Conservation (phyloP, 2,888 invertebrate species). For the Cephalotes varians region DNA sequence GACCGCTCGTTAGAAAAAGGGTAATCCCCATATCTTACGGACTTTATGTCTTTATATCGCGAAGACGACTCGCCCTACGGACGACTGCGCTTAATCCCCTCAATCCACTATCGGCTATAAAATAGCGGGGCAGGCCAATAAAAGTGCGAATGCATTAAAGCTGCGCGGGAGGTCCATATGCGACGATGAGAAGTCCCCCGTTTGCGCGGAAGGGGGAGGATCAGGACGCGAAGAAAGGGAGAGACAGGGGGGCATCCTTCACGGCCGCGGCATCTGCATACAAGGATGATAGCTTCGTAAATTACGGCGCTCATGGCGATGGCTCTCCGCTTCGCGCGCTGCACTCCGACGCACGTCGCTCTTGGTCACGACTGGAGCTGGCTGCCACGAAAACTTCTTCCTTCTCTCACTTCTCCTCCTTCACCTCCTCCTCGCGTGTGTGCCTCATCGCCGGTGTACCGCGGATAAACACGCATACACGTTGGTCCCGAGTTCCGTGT, state of each 20-base stretch:
- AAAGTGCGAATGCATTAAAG: constrained; percentile 68
- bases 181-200: constrained; percentile 34
- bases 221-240: constrained; percentile 50
- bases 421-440: constrained; percentile 26
- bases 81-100: constrained; percentile 72
- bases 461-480: constrained; percentile 40
- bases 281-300: constrained; percentile 83
- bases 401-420: not conserved
- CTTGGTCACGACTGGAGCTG: constrained; percentile 54
- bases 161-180: constrained; percentile 71
- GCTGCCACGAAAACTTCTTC: constrained; percentile 55
- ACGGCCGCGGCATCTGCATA: constrained; percentile 80
- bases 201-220: constrained; percentile 2
- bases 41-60: constrained; percentile 77
- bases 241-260: constrained; percentile 59
- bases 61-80: constrained; percentile 48
- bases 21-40: constrained; percentile 75
- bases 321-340: constrained; percentile 71
- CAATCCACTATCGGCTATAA: constrained; percentile 79
- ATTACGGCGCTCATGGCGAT: constrained; percentile 83
- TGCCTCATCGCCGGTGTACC: constrained; percentile 28
- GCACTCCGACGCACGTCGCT: constrained; percentile 61
- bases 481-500: constrained; percentile 33
- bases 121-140: constrained; percentile 76
- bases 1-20: constrained; percentile 64